Conservation (phyloP, 2,113 vertebrate species). For the Phrynocephalus versicolor region DNA sequence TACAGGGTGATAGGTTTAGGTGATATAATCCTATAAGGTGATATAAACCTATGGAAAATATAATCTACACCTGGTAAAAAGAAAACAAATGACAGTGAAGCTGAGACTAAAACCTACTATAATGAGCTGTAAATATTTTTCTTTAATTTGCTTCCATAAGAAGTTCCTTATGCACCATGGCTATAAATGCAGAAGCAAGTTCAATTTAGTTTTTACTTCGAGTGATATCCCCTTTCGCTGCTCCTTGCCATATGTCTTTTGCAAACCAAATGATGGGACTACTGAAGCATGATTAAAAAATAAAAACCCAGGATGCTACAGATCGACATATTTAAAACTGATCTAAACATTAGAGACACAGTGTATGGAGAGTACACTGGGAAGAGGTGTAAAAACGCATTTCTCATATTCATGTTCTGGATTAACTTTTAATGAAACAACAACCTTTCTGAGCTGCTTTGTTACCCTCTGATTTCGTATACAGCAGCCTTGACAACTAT, state of each 20-base stretch:
- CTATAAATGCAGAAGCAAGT: not conserved
- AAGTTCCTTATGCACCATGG: not conserved
- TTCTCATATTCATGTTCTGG: too few relatives aligned
- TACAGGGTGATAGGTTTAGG: too few relatives aligned
- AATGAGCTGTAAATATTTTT: not conserved
- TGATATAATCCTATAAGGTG: too few relatives aligned
- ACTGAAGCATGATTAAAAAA: not conserved
- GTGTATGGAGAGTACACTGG: not conserved
- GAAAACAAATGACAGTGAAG: not conserved
- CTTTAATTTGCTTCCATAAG: not conserved
- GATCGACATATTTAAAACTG: not conserved
- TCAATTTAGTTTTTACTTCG: not conserved
- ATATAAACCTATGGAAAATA: too few relatives aligned
- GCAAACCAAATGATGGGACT: not conserved
- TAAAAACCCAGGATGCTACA: not conserved
- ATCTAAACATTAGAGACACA: not conserved
- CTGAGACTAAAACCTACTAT: not conserved
- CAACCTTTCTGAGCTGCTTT: not conserved
- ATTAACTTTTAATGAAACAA: not conserved
- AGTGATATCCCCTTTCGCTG: not conserved
- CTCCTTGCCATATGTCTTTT: too few relatives aligned
- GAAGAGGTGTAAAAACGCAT: not conserved
- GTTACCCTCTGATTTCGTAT: not conserved
- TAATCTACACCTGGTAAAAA: not conserved
- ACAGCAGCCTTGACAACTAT: not conserved